These are phyloP conservation scores for Drosophila paulistorum DNA, from an alignment of 1,140 invertebrate species.

Conservation along the genomic window DNA sequence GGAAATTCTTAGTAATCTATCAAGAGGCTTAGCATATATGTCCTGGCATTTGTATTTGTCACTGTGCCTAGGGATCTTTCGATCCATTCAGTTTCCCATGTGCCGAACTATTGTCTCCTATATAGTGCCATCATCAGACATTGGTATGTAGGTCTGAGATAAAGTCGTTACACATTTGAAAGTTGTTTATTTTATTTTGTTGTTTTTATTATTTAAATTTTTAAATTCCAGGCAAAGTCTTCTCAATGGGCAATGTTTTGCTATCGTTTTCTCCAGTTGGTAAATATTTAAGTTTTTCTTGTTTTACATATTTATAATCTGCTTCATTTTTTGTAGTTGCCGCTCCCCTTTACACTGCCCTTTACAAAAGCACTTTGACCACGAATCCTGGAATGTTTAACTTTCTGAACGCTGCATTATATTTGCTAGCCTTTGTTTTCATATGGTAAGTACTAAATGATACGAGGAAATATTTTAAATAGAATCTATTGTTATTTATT, in stretches of 20 bases:
- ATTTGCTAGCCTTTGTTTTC: slow-evolving; percentile 77
- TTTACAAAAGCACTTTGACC: slow-evolving; percentile 85
- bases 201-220: not conserved
- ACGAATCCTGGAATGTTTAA: slow-evolving; percentile 85
- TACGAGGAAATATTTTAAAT: not conserved
- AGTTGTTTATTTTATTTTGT: too few species aligned
- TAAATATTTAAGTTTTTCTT: slow-evolving; percentile 9
- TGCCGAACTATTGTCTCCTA: slow-evolving; percentile 87
- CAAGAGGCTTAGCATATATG: slow-evolving; percentile 84
- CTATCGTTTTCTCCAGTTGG: slow-evolving; percentile 85
- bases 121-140: slow-evolving; percentile 86
- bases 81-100: slow-evolving; percentile 85
- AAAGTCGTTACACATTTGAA: too few species aligned
- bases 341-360: slow-evolving; percentile 85
- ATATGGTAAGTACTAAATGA: slow-evolving; percentile 82
- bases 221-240: slow-evolving; percentile 84
- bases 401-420: slow-evolving; percentile 84
- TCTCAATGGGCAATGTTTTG: slow-evolving; percentile 86
- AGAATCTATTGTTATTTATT: not conserved
- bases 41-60: slow-evolving; percentile 87
- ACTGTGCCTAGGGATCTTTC: slow-evolving; percentile 84
- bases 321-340: slow-evolving; percentile 70
- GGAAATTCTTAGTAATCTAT: slow-evolving; percentile 80
- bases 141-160: slow-evolving; percentile 83
- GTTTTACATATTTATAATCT: not conserved